Base-by-base conservation (phyloP, 2,888 invertebrate species). In the Leucania comma region DNA sequence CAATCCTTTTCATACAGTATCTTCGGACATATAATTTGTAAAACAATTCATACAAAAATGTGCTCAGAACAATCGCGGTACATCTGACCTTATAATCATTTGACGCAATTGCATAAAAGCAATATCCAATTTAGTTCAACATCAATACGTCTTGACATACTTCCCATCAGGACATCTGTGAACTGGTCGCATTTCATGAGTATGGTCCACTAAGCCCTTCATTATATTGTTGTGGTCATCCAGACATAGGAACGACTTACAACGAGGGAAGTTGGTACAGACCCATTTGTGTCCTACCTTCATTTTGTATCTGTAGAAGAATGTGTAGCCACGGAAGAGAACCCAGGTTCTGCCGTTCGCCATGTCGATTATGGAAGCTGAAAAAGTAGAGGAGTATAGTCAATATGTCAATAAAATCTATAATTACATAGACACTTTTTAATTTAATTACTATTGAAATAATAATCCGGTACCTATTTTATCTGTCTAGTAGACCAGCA, bases 261-360 rank as follows among this genome's bases (percentile, higher is more conserved):
- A 93, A 3, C 87, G 84, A 0, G 93, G 92, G 70, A 90, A 93
- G 17, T 77, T 86, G 2, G 91, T 93, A 72, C 93, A 93, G 0
- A 90, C 91, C 92, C 92, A 93, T 68, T 91, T 92, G 26, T 88
- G 81, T 1, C 92, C 92, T 1, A 54, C 53, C 61, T 74, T 87
- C 14, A 81, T 69, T 54, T 82, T 85, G 75, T 93, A 92, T 12
- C 92, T 86, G 63, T 85, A 91, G 87, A 93, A 93, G 80, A 92
- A 93, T 0, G 92, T 91, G 70, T 89, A 90, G 0, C 91, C 92
- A 10, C 81, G 64, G 78, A 85, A 87, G 2, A 91, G 72, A 0
- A 92, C 70, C 51, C 88, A 88, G 0, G 78, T 81, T 51, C 89
- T 92, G 0, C 92, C 91, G 46, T 75, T 87, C 0, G 80, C 81